Base-by-base conservation (phyloP, 1,140 invertebrate genomes). In the Pseudomyrmex sp. region DNA sequence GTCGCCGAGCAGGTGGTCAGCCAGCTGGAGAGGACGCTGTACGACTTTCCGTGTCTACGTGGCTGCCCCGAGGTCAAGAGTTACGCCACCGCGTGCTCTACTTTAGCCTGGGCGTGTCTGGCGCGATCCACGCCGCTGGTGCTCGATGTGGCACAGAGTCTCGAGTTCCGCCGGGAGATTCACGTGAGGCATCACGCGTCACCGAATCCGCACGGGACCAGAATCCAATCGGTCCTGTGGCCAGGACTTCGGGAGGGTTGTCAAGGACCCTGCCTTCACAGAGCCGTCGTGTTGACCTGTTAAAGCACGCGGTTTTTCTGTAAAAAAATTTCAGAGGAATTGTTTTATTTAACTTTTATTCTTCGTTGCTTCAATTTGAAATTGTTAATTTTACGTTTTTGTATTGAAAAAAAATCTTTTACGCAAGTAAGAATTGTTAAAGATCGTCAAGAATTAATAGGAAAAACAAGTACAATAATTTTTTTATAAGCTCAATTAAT, bases 21-120 rank as follows among this genome's bases (percentile, higher is more conserved):
- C 26, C 93, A 93, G 61, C 74, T 93, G 50, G 87, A 92, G 63
- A 90, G 90, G 44, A 97, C 97, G 2, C 92, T 97, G 18, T 97
- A 96, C 90, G 97, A 97, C 92, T 97, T 97, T 91, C 97, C 97
- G 4, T 96, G 96, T 89, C 93, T 97, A 10, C 96, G 96, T 90
- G 91, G 92, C 12, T 97, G 96, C 89, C 87, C 94, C 20, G 96
- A 95, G 61, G 93, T 97, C 12, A 91, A 95, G 61, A 94, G 95
- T 58, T 97, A 97, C 89, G 95, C 97, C 5, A 90, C 94, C 61
- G 95, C 96, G 46, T 96, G 96, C 88, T 96, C 97, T 18, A 93
- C 95, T 52, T 88, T 97, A 9, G 96, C 96, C 1, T 97, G 97
- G 97, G 95, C 95, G 95, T 90, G 94, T 91, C 63, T 96, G 95